A percentile compares a stretch with the other conserved stretches of the same genome.
Conservation (phyloP, 2,797 vertebrate species). For the Micromesistius poutassou region DNA sequence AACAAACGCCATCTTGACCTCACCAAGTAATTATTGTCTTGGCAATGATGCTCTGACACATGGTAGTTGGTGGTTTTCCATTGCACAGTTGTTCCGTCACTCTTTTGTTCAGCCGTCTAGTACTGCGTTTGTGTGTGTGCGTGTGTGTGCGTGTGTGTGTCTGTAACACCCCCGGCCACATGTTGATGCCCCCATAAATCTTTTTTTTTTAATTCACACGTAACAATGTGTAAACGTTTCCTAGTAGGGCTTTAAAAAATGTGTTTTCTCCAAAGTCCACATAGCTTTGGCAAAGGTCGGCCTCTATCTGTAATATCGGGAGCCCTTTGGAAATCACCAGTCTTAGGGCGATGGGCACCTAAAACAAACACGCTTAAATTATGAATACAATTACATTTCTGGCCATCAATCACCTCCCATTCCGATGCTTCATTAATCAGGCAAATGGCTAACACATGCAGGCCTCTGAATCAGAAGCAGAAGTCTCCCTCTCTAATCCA, state of each 20-base stretch:
- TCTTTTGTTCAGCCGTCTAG: constrained; percentile 50
- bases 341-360: constrained; percentile 37
- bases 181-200: constrained; percentile 50
- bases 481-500: constrained; percentile 34
- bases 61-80: constrained; percentile 60
- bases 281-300: constrained; percentile 21
- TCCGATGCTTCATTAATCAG: constrained; percentile 69
- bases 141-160: constrained; percentile 38
- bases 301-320: constrained; percentile 21
- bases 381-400: constrained; percentile 61
- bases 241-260: constrained; percentile 26
- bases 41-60: constrained; percentile 45
- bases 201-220: constrained; percentile 20
- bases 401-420: constrained; percentile 64
- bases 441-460: constrained; percentile 64
- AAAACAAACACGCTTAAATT: constrained; percentile 58
- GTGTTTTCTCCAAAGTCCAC: constrained; percentile 23
- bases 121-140: constrained; percentile 36
- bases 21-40: constrained; percentile 55
- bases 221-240: constrained; percentile 38
- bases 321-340: constrained; percentile 29
- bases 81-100: constrained; percentile 53
- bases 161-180: constrained; percentile 52
- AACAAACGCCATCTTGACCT: constrained; percentile 55
- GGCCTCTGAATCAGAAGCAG: constrained; percentile 50